These are phyloP conservation scores for Dendrolimus houi DNA, from an alignment of 2,888 invertebrate genomes.

Conservation along the genomic window DNA sequence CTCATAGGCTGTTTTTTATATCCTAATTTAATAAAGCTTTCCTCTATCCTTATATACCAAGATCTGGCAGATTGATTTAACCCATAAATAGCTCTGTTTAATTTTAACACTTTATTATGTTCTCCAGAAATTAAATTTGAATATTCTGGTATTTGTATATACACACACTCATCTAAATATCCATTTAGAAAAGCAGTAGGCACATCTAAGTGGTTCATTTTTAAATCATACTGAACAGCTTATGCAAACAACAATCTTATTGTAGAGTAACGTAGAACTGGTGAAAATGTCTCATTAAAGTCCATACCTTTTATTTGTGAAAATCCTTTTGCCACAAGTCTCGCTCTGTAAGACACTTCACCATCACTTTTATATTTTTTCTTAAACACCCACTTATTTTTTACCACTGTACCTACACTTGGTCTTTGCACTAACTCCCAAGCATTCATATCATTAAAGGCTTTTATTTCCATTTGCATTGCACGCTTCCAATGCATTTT, in stretches of 20 bases:
- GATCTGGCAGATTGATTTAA: constrained; percentile 13
- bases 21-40: background rate
- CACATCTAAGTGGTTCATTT: too few relatives aligned
- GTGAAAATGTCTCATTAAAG: constrained; percentile 10
- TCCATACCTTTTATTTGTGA: constrained; percentile 7
- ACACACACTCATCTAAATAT: too few relatives aligned
- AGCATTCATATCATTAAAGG: too few relatives aligned
- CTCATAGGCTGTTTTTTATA: too few relatives aligned
- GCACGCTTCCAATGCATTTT: too few relatives aligned
- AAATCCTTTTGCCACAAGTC: constrained; percentile 12
- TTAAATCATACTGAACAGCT: background rate
- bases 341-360: constrained; percentile 8
- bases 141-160: too few relatives aligned
- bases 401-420: constrained; percentile 1
- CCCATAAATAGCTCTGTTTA: constrained; percentile 14
- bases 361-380: constrained; percentile 12
- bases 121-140: constrained; percentile 1
- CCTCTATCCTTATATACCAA: constrained; percentile 4
- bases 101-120: constrained; percentile 14
- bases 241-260: constrained; percentile 11
- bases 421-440: too few relatives aligned
- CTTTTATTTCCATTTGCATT: too few relatives aligned
- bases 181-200: too few relatives aligned
- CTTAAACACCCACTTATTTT: constrained; percentile 16
- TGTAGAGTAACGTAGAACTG: constrained; percentile 14